A percentile compares a stretch with the other conserved stretches of the same genome.
These are phyloP conservation scores for Gallinago solitaria DNA, from an alignment of 2,797 vertebrate species.

Conservation along the genomic window DNA sequence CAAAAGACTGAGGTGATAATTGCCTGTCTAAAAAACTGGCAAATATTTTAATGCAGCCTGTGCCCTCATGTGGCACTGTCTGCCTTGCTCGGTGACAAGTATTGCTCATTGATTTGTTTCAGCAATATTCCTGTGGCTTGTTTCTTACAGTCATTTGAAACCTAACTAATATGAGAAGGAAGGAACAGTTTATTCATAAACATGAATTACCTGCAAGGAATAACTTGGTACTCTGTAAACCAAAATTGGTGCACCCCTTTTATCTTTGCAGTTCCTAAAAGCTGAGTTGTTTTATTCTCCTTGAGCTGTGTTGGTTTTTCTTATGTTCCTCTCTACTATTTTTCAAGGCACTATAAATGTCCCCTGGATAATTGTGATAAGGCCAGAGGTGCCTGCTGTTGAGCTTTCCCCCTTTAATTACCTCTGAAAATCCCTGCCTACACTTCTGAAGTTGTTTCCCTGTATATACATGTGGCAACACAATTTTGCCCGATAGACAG, in stretches of 20 bases:
- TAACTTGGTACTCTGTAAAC: neutral
- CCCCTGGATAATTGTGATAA: neutral
- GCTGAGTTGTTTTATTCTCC: neutral
- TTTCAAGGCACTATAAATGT: neutral
- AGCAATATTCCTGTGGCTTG: neutral
- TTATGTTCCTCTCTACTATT: neutral
- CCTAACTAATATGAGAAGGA: neutral
- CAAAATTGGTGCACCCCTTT: neutral
- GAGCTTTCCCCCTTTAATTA: neutral
- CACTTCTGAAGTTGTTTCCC: neutral
- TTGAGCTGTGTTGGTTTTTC: neutral
- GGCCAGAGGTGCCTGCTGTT: neutral
- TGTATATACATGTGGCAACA: neutral
- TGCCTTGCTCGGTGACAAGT: neutral
- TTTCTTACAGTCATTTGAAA: neutral
- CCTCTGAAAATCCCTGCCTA: neutral
- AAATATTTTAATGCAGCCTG: slow-evolving; percentile 2
- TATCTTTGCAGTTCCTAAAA: neutral
- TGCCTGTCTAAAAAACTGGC: slow-evolving; percentile 20
- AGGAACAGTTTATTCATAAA: neutral
- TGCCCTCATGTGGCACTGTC: neutral
- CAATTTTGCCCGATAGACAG: neutral
- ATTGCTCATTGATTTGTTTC: neutral
- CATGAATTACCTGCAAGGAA: neutral
- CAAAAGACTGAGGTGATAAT: slow-evolving; percentile 39